Evolutionary conservation across 1,140 invertebrate genomes (phyloP), one percentile per base, ranked within the genome.

Genomic region (Wasmannia auropunctata): DNA sequence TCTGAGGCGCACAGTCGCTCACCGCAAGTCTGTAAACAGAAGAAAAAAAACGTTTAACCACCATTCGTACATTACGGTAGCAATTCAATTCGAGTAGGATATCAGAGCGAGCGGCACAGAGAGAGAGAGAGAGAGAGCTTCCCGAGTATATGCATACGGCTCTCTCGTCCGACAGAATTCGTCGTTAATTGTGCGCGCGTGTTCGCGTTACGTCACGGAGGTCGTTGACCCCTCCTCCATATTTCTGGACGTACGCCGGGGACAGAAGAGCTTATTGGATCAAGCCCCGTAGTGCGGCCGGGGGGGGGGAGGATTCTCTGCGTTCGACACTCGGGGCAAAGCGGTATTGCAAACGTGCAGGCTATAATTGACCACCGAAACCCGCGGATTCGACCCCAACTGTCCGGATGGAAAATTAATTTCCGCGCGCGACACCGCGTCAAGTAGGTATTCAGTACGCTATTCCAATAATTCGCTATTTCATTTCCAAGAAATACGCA

Each of bases 1-100:
- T 96, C 95, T 96, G 97, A 96, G 97, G 97, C 96, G 97, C 97
- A 97, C 97, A 98, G 96, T 98, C 97, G 96, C 97, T 98, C 96
- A 96, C 96, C 96, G 97, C 97, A 96, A 97, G 96, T 96, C 97
- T 97, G 95, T 1, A 96, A n/a, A 96, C 40, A 63, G 14, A 58
- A 86, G 34, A 31, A 75, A 37, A 34, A n/a, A n/a, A n/a, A n/a
- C n/a, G n/a, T n/a, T n/a, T n/a, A n/a, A n/a, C n/a, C n/a, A n/a
- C n/a, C n/a, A n/a, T n/a, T n/a, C n/a, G n/a, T n/a, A n/a, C n/a
- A n/a, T n/a, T n/a, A n/a, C n/a, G n/a, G n/a, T n/a, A n/a, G n/a
- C n/a, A n/a, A n/a, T n/a, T n/a, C n/a, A n/a, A n/a, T n/a, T n/a
- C n/a, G n/a, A n/a, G n/a, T n/a, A n/a, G n/a, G n/a, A n/a, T n/a